Evolutionary conservation across 2,113 vertebrate species (phyloP).

Genomic region (Turnix velox): DNA sequence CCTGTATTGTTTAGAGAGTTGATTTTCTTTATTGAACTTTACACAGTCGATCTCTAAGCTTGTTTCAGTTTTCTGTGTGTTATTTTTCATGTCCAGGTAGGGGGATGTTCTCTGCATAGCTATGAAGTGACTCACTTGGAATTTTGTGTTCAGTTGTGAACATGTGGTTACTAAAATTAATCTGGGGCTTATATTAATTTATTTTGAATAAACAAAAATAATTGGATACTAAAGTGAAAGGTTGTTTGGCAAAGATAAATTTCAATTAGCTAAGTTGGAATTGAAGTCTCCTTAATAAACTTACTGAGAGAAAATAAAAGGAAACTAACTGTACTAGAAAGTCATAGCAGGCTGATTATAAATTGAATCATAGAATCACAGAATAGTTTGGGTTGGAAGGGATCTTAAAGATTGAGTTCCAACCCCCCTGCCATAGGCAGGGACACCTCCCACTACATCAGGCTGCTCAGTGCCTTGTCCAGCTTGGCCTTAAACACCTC

Average conservation of each 20-base stretch:
- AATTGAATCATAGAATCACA: too few relatives aligned
- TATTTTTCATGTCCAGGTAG: not conserved
- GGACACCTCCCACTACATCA: too few relatives aligned
- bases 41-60: not conserved
- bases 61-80: fast-evolving
- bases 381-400: too few relatives aligned
- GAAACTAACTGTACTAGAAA: not conserved
- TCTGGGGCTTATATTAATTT: not conserved
- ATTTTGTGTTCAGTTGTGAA: not conserved
- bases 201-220: constrained; percentile 3
- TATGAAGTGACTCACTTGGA: not conserved
- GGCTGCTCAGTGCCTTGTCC: too few relatives aligned
- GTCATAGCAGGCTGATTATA: not conserved
- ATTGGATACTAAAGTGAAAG: not conserved
- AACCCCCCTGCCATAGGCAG: too few relatives aligned
- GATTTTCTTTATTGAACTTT: not conserved
- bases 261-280: not conserved
- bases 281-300: not conserved
- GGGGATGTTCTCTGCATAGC: not conserved
- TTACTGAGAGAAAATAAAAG: not conserved
- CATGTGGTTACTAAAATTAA: not conserved
- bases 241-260: not conserved
- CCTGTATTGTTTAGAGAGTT: not conserved
- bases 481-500: too few relatives aligned
- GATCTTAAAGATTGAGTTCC: too few relatives aligned